Percentiles rank a stretch among this genome's conserved stretches.
Evolutionary conservation across 2,888 invertebrate species (phyloP).

Genomic region (Geophilus truncorum): DNA sequence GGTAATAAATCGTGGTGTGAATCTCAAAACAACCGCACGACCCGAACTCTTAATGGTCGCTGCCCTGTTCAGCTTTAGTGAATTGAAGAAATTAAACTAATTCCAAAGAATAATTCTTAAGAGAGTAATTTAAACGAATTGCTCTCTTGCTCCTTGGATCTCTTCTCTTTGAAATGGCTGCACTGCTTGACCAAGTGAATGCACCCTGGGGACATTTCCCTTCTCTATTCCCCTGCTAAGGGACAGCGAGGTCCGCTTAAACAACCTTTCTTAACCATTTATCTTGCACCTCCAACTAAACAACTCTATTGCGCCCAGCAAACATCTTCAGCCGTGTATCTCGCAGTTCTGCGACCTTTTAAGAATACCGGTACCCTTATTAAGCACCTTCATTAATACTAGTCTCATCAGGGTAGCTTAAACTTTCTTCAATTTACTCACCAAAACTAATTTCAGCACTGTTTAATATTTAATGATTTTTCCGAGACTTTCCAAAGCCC

Average conservation of each 20-base stretch:
- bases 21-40: background rate
- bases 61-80: background rate
- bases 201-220: constrained; percentile 15
- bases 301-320: background rate
- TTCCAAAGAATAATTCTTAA: constrained; percentile 30
- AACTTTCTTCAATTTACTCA: background rate
- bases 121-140: constrained; percentile 33
- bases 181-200: constrained; percentile 24
- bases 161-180: constrained; percentile 6
- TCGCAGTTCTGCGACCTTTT: background rate
- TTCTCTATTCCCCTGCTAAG: constrained; percentile 7
- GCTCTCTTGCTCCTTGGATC: constrained; percentile 19
- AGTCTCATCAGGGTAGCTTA: background rate
- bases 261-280: constrained; percentile 27
- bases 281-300: constrained; percentile 10
- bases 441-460: background rate
- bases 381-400: background rate
- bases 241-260: background rate
- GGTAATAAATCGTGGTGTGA: background rate
- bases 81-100: constrained; percentile 31
- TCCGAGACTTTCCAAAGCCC: too few relatives aligned
- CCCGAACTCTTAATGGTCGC: background rate
- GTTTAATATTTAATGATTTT: too few relatives aligned
- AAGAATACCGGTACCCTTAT: background rate
- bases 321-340: background rate